A percentile compares a stretch with the other conserved stretches of the same genome.
phyloP scores from a whole-genome alignment of 2,113 vertebrate genomes.

The Strix uralensis region DNA sequence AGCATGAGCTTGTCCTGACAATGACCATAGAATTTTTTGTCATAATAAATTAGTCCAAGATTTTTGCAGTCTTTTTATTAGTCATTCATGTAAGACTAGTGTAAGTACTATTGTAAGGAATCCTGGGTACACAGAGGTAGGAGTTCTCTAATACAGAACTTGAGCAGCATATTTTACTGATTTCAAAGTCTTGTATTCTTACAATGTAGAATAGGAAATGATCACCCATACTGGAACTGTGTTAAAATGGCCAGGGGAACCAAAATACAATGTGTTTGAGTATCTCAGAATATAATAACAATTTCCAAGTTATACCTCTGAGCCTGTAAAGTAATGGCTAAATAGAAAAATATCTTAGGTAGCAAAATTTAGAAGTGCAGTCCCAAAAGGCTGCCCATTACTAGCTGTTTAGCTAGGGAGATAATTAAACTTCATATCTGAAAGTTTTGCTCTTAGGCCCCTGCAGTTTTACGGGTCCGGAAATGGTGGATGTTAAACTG shows the following conservation, averaged over 20 bases:
- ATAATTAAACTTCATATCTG: neutral
- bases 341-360: neutral
- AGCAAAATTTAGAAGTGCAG: neutral
- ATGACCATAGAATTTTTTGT: neutral
- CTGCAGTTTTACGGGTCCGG: neutral
- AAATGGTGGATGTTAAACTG: neutral
- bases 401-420: neutral
- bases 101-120: neutral
- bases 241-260: neutral
- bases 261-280: neutral
- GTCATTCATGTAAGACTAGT: neutral
- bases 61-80: neutral
- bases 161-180: neutral
- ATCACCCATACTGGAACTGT: neutral
- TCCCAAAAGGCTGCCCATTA: neutral
- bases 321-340: neutral
- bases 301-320: neutral
- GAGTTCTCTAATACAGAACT: neutral
- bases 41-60: neutral
- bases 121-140: neutral
- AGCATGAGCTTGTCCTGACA: rapidly evolving
- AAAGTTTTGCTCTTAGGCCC: neutral
- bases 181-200: neutral
- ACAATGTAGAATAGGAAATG: neutral
- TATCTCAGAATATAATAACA: neutral